Evolutionary conservation across 1,140 invertebrate species (phyloP).

Genomic region (Drosophila rhopaloa): DNA sequence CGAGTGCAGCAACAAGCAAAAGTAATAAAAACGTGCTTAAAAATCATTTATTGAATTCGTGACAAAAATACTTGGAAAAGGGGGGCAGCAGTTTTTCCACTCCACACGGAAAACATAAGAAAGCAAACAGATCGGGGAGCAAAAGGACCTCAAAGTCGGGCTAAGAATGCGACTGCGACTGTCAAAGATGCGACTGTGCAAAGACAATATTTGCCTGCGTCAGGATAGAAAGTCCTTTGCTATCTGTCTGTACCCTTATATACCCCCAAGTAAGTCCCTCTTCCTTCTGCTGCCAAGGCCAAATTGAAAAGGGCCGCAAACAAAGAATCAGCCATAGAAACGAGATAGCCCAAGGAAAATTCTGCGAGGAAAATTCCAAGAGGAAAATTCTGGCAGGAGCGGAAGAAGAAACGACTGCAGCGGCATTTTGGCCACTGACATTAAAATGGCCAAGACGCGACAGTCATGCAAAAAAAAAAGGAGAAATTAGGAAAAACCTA

Average conservation of each 20-base stretch:
- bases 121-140: constrained; percentile 9
- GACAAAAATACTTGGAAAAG: constrained; percentile 66
- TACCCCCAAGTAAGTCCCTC: background rate
- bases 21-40: constrained; percentile 82
- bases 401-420: constrained; percentile 37
- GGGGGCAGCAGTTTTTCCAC: background rate
- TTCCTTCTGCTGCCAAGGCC: constrained; percentile 21
- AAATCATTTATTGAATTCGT: constrained; percentile 82
- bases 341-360: constrained; percentile 41
- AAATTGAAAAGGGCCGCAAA: constrained; percentile 65
- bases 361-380: constrained; percentile 1
- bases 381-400: constrained; percentile 1
- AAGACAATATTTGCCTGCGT: constrained; percentile 74
- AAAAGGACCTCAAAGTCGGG: background rate
- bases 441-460: constrained; percentile 21
- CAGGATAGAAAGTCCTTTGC: constrained; percentile 32
- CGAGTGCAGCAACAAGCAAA: constrained; percentile 52
- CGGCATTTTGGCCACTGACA: constrained; percentile 30
- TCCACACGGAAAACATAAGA: background rate
- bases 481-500: background rate
- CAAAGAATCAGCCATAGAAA: constrained; percentile 41
- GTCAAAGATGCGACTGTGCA: constrained; percentile 73
- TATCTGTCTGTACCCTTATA: constrained; percentile 11
- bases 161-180: constrained; percentile 55
- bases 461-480: constrained; percentile 32